A percentile compares a stretch with the other conserved stretches of the same genome.
Conservation (phyloP, 1,140 invertebrate species). For the Cydia fagiglandana region DNA sequence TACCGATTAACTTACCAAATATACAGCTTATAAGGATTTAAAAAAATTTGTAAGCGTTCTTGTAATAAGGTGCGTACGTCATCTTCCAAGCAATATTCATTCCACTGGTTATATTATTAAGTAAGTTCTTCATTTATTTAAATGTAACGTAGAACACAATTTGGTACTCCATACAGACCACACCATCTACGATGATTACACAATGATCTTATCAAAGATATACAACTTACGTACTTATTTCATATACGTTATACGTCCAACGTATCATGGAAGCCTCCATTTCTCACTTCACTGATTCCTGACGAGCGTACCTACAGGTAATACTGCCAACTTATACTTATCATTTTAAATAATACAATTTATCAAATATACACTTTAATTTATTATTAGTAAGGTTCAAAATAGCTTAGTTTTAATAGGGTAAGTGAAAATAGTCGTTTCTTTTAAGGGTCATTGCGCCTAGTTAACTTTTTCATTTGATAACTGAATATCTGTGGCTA, state of each 20-base stretch:
- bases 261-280: slow-evolving; percentile 51
- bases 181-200: background rate
- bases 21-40: no score
- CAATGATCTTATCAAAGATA: background rate
- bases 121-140: no score
- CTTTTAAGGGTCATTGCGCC: slow-evolving; percentile 46
- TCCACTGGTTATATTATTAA: no score
- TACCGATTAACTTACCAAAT: no score
- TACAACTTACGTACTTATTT: slow-evolving; percentile 5
- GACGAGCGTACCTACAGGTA: slow-evolving; percentile 38
- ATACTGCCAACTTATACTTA: background rate
- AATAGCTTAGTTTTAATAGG: no score
- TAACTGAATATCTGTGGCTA: slow-evolving; percentile 46
- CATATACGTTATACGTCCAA: slow-evolving; percentile 13
- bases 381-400: background rate
- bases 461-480: slow-evolving; percentile 45
- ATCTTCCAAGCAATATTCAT: no score
- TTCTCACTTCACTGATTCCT: slow-evolving; percentile 41
- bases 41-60: no score
- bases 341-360: background rate
- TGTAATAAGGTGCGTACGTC: no score
- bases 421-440: background rate
- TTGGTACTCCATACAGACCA: background rate
- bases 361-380: background rate
- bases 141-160: background rate